These are phyloP conservation scores for Drosophila subsilvestris DNA, from an alignment of 2,888 invertebrate genomes.

Conservation along the genomic window DNA sequence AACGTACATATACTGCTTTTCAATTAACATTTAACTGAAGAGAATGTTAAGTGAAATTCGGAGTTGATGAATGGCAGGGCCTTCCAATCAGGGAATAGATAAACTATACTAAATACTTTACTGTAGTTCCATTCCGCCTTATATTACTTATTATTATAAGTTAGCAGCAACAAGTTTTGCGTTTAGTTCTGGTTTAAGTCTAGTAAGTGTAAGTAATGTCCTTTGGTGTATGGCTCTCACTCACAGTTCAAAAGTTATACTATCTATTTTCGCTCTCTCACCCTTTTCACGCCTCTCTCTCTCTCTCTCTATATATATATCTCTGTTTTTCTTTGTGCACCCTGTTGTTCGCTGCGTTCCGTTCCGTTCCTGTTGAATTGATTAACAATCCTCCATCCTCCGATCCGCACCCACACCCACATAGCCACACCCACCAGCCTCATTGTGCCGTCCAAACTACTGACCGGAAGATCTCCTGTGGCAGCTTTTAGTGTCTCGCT, in stretches of 20 bases:
- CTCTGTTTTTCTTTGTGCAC: background rate
- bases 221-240: constrained; percentile 69
- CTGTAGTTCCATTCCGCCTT: background rate
- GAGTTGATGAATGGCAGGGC: constrained; percentile 71
- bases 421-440: constrained; percentile 18
- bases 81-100: constrained; percentile 3
- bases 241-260: constrained; percentile 32
- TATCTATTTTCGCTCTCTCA: constrained; percentile 10
- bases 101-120: background rate
- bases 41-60: constrained; percentile 79
- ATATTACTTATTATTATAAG: constrained; percentile 46
- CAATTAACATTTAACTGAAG: constrained; percentile 37
- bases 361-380: constrained; percentile 6
- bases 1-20: constrained; percentile 25
- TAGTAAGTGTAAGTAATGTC: constrained; percentile 51
- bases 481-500: constrained; percentile 58
- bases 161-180: constrained; percentile 48
- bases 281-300: constrained; percentile 7
- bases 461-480: constrained; percentile 40
- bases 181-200: constrained; percentile 30
- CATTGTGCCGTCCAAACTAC: constrained; percentile 21
- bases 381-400: constrained; percentile 26
- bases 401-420: constrained; percentile 3
- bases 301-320: background rate
- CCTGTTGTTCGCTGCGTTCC: constrained; percentile 22